phyloP scores from a whole-genome alignment of 2,888 invertebrate species.

The Embidobia sp. region DNA sequence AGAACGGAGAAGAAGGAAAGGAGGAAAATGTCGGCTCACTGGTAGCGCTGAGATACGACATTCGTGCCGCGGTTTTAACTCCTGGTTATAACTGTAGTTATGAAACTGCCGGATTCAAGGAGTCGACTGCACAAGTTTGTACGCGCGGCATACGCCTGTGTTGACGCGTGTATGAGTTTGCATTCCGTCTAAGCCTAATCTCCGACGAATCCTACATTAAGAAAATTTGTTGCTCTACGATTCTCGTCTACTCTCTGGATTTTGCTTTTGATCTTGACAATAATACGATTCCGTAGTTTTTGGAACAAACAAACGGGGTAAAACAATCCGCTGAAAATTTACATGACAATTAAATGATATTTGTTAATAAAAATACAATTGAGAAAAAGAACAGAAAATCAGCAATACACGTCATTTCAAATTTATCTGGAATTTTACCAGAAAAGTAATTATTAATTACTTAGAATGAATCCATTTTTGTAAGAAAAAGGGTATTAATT shows the following conservation, averaged over 20 bases:
- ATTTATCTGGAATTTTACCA: no score
- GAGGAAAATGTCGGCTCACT: conserved; percentile 68
- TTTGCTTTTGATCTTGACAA: conserved; percentile 19
- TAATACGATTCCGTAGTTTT: conserved; percentile 1
- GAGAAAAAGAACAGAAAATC: no score
- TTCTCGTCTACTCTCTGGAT: conserved; percentile 32
- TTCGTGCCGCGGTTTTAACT: conserved; percentile 81
- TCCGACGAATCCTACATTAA: conserved; percentile 44
- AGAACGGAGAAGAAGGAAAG: conserved; percentile 62
- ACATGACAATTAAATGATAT: no score
- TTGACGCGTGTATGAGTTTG: conserved; percentile 52
- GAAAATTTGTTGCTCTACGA: conserved; percentile 47
- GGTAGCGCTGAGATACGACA: conserved; percentile 79
- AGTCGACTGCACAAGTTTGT: conserved; percentile 60
- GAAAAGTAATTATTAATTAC: no score
- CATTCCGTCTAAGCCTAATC: conserved; percentile 63
- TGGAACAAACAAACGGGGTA: not conserved
- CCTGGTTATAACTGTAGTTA: conserved; percentile 79
- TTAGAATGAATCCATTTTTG: no score
- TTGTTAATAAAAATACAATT: no score
- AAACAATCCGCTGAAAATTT: no score
- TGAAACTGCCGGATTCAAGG: conserved; percentile 78
- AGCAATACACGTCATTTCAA: no score
- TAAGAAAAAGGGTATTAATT: no score
- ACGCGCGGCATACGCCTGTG: conserved; percentile 47